Evolutionary conservation across 2,888 invertebrate genomes (phyloP), one percentile per base, ranked within the genome.

Genomic region (Sarcophaga subvicina): DNA sequence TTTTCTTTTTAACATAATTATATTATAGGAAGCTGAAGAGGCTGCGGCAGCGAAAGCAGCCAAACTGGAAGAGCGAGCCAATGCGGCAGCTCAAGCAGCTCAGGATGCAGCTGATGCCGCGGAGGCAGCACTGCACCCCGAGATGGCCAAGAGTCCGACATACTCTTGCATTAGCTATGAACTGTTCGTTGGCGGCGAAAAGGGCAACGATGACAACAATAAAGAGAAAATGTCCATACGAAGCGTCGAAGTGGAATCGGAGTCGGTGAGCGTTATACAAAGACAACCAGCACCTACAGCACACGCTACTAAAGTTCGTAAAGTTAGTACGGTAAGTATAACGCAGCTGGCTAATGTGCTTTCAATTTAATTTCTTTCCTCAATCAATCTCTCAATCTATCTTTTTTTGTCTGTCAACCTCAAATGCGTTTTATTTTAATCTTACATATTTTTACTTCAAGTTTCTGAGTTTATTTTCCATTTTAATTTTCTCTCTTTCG

Each of bases 151-250:
- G 94, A 98, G 98, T 81, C 98, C 98, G 72, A 98, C 98, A 88
- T 97, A 97, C 93, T 98, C 98, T 87, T 97, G 97, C 93, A 97
- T 97, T 93, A 98, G 98, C 94, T 98, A 98, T 95, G 98, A 98
- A 94, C 95, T 97, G 90, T 98, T 98, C 94, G 97, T 97, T 90
- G 97, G 96, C 91, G 97, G 97, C 93, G 97, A 97, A 92, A 97
- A 97, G 91, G 97, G 97, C 91, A 96, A 96, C 94, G 98, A 98
- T 93, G 97, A 97, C 95, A 97, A 97, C 95, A 96, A 96, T 91
- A 96, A 97, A 94, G 97, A 97, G 94, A 96, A 97, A 94, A 98
- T 98, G 96, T 98, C 98, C 94, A 96, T 98, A 91, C 96, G 97
- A 92, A 97, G 97, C 93, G 96, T 96, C 94, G 96, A 96, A 95